Evolutionary conservation across 2,888 invertebrate species (phyloP).

Genomic region (Drosophila mimica): DNA sequence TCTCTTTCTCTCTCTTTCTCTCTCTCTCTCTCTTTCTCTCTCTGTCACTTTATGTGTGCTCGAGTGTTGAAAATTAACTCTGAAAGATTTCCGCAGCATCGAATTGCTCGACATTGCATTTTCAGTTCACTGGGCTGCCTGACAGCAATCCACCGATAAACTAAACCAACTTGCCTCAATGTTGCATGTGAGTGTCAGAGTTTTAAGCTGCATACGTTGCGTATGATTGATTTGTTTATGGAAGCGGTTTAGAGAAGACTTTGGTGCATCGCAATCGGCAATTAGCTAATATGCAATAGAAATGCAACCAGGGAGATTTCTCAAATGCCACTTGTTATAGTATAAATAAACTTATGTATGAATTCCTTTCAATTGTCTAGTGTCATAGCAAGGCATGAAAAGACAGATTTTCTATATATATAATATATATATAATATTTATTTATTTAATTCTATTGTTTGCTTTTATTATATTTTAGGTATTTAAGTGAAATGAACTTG

Average conservation of each 20-base stretch:
- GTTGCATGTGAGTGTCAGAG: constrained; percentile 14
- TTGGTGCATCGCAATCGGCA: not conserved
- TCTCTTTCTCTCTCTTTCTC: not conserved
- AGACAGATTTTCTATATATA: too few relatives aligned
- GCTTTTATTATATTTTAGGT: not conserved
- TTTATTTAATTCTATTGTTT: not conserved
- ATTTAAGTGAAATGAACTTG: not conserved
- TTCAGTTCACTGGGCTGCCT: constrained; percentile 64
- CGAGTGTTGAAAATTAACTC: constrained; percentile 74
- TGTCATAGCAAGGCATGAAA: too few relatives aligned
- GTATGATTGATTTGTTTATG: constrained; percentile 56
- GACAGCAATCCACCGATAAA: constrained; percentile 13
- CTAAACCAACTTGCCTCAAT: constrained; percentile 27
- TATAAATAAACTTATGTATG: not conserved
- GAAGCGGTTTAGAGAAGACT: not conserved
- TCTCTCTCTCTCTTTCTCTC: too few relatives aligned
- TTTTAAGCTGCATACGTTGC: constrained; percentile 36
- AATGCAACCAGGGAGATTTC: not conserved
- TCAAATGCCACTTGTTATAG: not conserved
- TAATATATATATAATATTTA: too few relatives aligned
- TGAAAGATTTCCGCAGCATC: constrained; percentile 68
- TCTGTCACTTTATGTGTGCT: constrained; percentile 22
- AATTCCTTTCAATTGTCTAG: not conserved
- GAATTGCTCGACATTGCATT: constrained; percentile 68
- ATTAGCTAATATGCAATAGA: constrained; percentile 1